phyloP scores from a whole-genome alignment of 23 tunicate species.

The Ciona savignyi region DNA sequence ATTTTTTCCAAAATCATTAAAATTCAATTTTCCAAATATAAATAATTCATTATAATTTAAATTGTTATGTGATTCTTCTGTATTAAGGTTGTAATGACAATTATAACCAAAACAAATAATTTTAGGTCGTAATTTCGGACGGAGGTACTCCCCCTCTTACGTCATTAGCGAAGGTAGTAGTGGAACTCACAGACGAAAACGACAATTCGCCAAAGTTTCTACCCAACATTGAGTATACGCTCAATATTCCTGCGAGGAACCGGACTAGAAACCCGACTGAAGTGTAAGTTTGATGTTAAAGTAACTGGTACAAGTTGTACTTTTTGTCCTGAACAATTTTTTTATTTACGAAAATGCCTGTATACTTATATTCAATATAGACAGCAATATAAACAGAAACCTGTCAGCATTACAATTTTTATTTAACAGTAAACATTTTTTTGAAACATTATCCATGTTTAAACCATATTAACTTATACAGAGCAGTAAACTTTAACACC shows the following conservation, averaged over 20 bases:
- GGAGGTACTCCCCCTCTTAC: constrained; percentile 23
- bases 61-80: too few species aligned
- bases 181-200: constrained; percentile 36
- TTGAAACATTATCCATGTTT: background rate
- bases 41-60: too few species aligned
- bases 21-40: too few species aligned
- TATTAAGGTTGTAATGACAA: too few species aligned
- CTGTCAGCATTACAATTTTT: too few species aligned
- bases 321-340: too few species aligned
- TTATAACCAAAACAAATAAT: too few species aligned
- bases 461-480: background rate
- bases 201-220: constrained; percentile 55
- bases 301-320: background rate
- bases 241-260: constrained; percentile 16
- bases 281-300: constrained; percentile 19
- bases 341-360: too few species aligned
- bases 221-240: background rate
- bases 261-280: constrained; percentile 1
- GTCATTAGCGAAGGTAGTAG: constrained; percentile 25
- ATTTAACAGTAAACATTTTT: background rate
- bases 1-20: too few species aligned
- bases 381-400: too few species aligned
- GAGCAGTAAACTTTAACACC: background rate
- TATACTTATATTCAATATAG: too few species aligned
- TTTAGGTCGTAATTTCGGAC: constrained; percentile 41